Evolutionary conservation across 2,888 invertebrate species (phyloP).

Genomic region (Hymenopus coronatus): DNA sequence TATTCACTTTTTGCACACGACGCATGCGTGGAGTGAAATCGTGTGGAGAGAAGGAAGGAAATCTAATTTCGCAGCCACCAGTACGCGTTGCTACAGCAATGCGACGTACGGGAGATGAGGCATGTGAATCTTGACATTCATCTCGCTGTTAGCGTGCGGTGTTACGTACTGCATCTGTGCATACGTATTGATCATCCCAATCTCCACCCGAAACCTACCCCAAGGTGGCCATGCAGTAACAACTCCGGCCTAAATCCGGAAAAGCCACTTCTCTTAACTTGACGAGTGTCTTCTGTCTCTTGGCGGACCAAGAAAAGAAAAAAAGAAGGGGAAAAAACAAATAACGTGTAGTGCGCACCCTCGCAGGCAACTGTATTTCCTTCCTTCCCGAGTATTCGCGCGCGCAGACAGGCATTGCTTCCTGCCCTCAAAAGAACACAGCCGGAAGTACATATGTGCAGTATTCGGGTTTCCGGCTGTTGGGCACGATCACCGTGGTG

Average conservation of each 20-base stretch:
- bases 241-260: not conserved
- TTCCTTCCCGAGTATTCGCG: not conserved
- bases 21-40: not conserved
- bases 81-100: not conserved
- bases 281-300: not conserved
- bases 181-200: not conserved
- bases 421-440: not conserved
- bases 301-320: not conserved
- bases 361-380: not conserved
- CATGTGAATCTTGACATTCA: not conserved
- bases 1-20: not conserved
- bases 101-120: not conserved
- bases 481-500: not conserved
- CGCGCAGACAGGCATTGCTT: not conserved
- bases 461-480: not conserved
- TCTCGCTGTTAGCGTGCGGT: not conserved
- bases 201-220: not conserved
- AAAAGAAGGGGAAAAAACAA: not conserved
- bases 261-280: not conserved
- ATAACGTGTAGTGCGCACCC: not conserved
- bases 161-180: not conserved
- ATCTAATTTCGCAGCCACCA: not conserved
- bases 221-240: not conserved
- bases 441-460: slow-evolving; percentile 10
- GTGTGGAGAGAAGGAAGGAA: not conserved